These are phyloP conservation scores for Adineta ricciae DNA, from an alignment of 2,888 invertebrate genomes.

Conservation along the genomic window DNA sequence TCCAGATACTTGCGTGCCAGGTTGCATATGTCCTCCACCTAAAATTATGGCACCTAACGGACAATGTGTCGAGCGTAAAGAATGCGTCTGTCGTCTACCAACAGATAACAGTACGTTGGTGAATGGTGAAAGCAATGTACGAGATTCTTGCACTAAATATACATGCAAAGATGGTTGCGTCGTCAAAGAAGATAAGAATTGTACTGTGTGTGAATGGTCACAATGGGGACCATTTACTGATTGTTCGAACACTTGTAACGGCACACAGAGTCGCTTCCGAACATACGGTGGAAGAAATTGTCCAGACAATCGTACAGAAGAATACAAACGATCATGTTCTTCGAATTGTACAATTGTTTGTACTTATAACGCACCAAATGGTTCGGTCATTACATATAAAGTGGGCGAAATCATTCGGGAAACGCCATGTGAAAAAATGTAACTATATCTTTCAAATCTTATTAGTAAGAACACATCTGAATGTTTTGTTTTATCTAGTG, in stretches of 20 bases:
- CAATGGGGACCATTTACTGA: constrained; percentile 28
- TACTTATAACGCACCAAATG: neutral
- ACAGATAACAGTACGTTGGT: neutral
- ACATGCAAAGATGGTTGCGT: constrained; percentile 28
- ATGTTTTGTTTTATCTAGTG: neutral
- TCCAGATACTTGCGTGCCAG: constrained; percentile 31
- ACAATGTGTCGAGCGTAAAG: constrained; percentile 12
- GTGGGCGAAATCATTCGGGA: neutral
- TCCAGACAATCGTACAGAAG: constrained; percentile 17
- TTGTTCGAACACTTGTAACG: constrained; percentile 25
- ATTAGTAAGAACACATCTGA: neutral
- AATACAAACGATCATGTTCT: constrained; percentile 20
- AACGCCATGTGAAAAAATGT: neutral
- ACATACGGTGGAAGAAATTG: constrained; percentile 27
- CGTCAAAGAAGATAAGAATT: constrained; percentile 22
- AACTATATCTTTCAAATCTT: neutral
- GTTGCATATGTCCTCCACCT: constrained; percentile 27
- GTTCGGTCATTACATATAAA: neutral
- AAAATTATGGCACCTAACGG: constrained; percentile 16
- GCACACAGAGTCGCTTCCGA: constrained; percentile 25
- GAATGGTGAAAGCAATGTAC: constrained; percentile 5
- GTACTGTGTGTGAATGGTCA: constrained; percentile 30
- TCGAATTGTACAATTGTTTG: neutral
- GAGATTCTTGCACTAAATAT: constrained; percentile 25
- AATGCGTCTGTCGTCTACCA: constrained; percentile 8